These are phyloP conservation scores for Megaptera novaeangliae DNA, from an alignment of 2,113 vertebrate genomes.

Conservation along the genomic window DNA sequence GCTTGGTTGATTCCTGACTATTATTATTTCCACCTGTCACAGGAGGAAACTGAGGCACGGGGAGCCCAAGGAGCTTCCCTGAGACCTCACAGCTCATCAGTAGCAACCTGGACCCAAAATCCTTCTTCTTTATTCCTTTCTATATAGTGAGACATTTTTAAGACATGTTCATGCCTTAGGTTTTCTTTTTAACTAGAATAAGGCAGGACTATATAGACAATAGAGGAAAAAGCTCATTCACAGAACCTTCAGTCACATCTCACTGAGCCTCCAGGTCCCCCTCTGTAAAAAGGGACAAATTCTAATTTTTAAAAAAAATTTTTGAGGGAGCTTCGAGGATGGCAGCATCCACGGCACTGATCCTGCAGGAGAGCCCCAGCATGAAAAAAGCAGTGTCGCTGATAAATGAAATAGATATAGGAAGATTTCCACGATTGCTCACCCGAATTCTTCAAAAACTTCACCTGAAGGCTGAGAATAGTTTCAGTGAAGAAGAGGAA, in stretches of 20 bases:
- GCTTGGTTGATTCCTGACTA: not conserved
- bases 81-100: not conserved
- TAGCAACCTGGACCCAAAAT: not conserved
- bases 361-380: slow-evolving; percentile 70
- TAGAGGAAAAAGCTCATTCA: not conserved
- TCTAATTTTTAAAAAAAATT: no score
- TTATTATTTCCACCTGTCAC: not conserved
- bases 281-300: no score
- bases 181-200: not conserved
- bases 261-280: not conserved
- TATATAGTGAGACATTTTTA: not conserved
- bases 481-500: slow-evolving; percentile 95
- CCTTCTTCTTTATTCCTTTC: not conserved
- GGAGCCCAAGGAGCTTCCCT: not conserved
- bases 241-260: not conserved
- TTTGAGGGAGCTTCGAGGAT: no score
- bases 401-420: slow-evolving; percentile 89
- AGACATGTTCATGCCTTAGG: not conserved
- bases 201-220: not conserved
- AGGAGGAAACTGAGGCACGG: not conserved
- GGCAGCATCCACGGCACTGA: no score
- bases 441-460: slow-evolving; percentile 93
- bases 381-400: slow-evolving; percentile 92
- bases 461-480: slow-evolving; percentile 93
- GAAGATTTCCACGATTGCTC: slow-evolving; percentile 91